Base-by-base conservation (phyloP, 2,113 vertebrate genomes). In the Bufo gargarizans region DNA sequence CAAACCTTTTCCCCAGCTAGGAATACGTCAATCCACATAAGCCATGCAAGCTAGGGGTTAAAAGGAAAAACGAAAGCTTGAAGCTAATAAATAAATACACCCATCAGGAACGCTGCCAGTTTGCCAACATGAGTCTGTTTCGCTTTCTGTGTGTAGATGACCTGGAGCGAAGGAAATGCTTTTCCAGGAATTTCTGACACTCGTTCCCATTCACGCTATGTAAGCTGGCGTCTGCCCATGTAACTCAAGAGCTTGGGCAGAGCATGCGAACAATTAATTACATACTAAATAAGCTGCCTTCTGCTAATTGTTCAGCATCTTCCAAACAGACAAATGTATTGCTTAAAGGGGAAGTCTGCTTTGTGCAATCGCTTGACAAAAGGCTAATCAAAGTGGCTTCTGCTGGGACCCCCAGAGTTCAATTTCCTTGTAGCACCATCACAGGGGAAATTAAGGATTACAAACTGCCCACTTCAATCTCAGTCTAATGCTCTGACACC, bases 181-280 rank as follows among this genome's bases (percentile, higher is more conserved):
- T 92, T 93, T 93, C 93, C 92, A 93, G 93, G 93, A 93, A 93
- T 92, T 92, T 93, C 91, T 90, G 91, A 91, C 91, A 87, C 71
- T 89, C 71, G 47, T 83, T 84, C 61, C 87, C 80, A 89, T n/a
- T 93, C 92, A 93, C 3, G 0, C 76, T 0, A 20, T 20, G 87
- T 84, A 87, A 0, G 0, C 88, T 92, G 92, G 92, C 90, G 90
- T 87, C 33, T 82, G 88, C 91, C 92, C 89, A 61, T 0, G 19
- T 91, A 89, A 17, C 80, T 84, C 19, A n/a, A 67, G 77, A 63
- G 87, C 89, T 85, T 55, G 86, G 58, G 61, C 85, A 74, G 56
- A 89, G 55, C 89, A 69, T 76, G 84, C 85, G 85, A 12, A 85
- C n/a, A 82, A 86, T 88, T 86, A 83, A 14, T 63, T 77, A 90